These are phyloP conservation scores for Ambastaia sidthimunki DNA, from an alignment of 2,797 vertebrate genomes.

Conservation along the genomic window DNA sequence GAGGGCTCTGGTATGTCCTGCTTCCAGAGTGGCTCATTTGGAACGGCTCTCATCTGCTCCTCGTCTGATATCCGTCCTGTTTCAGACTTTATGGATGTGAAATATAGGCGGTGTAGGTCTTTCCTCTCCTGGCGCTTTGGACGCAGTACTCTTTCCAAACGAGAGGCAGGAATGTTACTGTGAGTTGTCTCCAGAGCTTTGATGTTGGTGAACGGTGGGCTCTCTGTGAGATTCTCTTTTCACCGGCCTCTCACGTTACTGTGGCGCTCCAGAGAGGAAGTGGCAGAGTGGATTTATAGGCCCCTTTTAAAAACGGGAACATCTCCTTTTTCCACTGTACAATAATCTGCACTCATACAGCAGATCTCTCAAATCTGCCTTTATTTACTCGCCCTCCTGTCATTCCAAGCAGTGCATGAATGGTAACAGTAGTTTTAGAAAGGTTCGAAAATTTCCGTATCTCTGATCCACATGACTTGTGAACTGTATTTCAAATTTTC, in stretches of 20 bases:
- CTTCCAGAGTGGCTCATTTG: slow-evolving; percentile 54
- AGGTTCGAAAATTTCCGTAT: background rate
- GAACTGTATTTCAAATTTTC: background rate
- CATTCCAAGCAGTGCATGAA: too few relatives aligned
- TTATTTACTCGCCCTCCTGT: background rate
- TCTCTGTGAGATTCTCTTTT: slow-evolving; percentile 65
- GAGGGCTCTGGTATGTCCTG: slow-evolving; percentile 63
- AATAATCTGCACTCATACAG: slow-evolving; percentile 66
- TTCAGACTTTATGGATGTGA: slow-evolving; percentile 73
- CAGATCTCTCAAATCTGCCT: background rate
- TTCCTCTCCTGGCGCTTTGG: slow-evolving; percentile 65
- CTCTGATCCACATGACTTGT: too few relatives aligned
- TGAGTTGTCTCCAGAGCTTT: slow-evolving; percentile 76
- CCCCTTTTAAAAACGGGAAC: slow-evolving; percentile 74
- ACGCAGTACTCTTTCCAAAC: slow-evolving; percentile 55
- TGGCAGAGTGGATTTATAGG: slow-evolving; percentile 72
- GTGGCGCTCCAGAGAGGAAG: slow-evolving; percentile 65
- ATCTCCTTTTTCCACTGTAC: slow-evolving; percentile 65
- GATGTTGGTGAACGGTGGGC: slow-evolving; percentile 71
- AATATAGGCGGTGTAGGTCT: slow-evolving; percentile 64
- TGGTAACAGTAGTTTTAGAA: background rate
- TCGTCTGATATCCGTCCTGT: slow-evolving; percentile 33
- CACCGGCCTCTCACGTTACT: slow-evolving; percentile 74
- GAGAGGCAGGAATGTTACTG: slow-evolving; percentile 73
- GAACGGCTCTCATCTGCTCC: slow-evolving; percentile 41